Evolutionary conservation across 2,888 invertebrate species (phyloP), one percentile per base, ranked within the genome.

Genomic region (Charanyca ferruginea): DNA sequence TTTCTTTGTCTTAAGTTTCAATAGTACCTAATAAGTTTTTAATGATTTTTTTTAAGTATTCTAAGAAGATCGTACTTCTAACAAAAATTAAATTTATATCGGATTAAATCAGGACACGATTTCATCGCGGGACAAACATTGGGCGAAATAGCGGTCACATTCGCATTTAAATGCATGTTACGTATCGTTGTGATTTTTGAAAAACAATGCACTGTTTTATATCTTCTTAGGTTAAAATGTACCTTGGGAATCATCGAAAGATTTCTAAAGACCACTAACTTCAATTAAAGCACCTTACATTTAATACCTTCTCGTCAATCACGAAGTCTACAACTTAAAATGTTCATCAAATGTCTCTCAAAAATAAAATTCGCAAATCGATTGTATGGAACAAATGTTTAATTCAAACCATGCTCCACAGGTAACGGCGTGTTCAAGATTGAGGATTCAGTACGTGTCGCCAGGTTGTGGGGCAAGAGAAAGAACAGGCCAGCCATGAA

Each of bases 401-500:
- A 92, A 94, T 93, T 93, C 92, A 90, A 87, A 78, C 59, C 79
- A 59, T 84, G 87, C 83, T 85, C 83, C 84, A 65, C 94, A 96
- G 96, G 93, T 91, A 98, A 98, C 93, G 99, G 99, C 66, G 98
- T 99, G 48, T 99, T 99, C 96, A 99, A 99, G 96, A 99, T 99
- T 90, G 99, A 99, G 93, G 99, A 99, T 94, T 99, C 99, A 13
- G 98, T 99, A 32, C 97, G 98, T 81, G 99, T 99, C 59, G 99
- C 99, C n/a, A 97, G 98, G 83, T 96, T 99, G 61, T 99, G 99
- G 99, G 99, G 99, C 72, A 98, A 98, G 86, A 96, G 99, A 79
- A 99, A 99, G 95, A 99, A 99, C 96, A 96, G 99, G 11, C 99
- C 99, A 0, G 99, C 99, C 32, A 99, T 99, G 99, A 99, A 99